Conservation (phyloP, 2,888 invertebrate genomes). For the Archips crataeganus region DNA sequence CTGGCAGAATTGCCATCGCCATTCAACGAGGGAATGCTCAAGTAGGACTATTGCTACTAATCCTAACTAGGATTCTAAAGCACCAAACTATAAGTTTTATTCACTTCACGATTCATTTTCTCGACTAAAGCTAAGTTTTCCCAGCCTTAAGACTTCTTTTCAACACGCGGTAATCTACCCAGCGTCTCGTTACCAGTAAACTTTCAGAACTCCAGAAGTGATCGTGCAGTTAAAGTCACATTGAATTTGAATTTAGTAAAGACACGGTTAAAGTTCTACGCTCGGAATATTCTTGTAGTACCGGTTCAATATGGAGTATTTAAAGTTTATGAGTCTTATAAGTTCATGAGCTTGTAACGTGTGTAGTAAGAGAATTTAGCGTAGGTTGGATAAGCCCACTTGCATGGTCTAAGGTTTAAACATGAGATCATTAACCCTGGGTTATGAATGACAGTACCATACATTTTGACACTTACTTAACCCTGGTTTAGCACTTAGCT, state of each 20-base stretch:
- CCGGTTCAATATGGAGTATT: conserved; percentile 1
- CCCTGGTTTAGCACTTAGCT: too few relatives aligned
- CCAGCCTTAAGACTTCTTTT: not conserved
- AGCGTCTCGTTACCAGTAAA: not conserved
- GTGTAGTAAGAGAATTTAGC: not conserved
- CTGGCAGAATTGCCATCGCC: too few relatives aligned
- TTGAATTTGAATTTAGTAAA: conserved; percentile 23
- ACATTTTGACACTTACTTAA: too few relatives aligned
- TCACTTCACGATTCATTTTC: too few relatives aligned
- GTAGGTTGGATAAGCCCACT: not conserved
- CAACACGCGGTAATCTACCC: not conserved
- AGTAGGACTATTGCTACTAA: too few relatives aligned
- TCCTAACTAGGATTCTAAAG: too few relatives aligned
- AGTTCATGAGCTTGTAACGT: not conserved
- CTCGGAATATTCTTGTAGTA: conserved; percentile 12
- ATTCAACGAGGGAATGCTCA: too few relatives aligned
- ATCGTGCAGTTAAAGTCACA: not conserved
- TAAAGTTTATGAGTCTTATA: not conserved
- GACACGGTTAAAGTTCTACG: conserved; percentile 3
- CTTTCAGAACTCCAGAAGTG: not conserved
- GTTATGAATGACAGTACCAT: too few relatives aligned
- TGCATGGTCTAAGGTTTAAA: too few relatives aligned
- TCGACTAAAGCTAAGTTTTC: not conserved
- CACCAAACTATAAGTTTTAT: too few relatives aligned
- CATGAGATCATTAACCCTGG: too few relatives aligned